phyloP scores from a whole-genome alignment of 2,113 vertebrate genomes.

The Myrmophylax atrothorax region DNA sequence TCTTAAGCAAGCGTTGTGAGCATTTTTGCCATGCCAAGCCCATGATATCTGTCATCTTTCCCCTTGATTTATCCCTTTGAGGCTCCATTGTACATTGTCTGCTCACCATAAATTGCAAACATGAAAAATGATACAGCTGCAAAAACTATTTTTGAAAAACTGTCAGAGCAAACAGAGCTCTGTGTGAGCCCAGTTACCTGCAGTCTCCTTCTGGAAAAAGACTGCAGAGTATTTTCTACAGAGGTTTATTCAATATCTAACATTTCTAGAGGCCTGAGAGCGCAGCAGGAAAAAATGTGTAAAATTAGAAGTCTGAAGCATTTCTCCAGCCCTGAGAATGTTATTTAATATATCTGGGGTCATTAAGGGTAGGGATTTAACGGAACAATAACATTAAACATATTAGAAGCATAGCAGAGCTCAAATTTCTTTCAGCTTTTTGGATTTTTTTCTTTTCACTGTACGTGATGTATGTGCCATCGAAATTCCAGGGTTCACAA shows the following conservation, averaged over 20 bases:
- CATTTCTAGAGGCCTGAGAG: neutral
- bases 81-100: neutral
- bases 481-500: neutral
- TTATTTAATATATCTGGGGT: constrained; percentile 59
- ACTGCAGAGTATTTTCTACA: neutral
- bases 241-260: neutral
- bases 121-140: constrained; percentile 18
- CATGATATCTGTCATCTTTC: neutral
- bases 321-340: constrained; percentile 19
- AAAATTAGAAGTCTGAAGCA: constrained; percentile 35
- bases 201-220: neutral
- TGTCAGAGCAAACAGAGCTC: neutral
- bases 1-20: neutral
- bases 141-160: neutral
- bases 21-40: neutral
- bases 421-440: constrained; percentile 16
- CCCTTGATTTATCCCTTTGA: neutral
- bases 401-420: constrained; percentile 44
- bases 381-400: constrained; percentile 48
- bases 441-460: neutral
- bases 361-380: constrained; percentile 51
- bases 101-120: neutral
- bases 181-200: neutral
- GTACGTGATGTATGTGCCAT: neutral
- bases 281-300: neutral